Percentiles rank a stretch among this genome's conserved stretches.
These are phyloP conservation scores for Lasioglossum calceatum DNA, from an alignment of 2,888 invertebrate genomes.

Conservation along the genomic window DNA sequence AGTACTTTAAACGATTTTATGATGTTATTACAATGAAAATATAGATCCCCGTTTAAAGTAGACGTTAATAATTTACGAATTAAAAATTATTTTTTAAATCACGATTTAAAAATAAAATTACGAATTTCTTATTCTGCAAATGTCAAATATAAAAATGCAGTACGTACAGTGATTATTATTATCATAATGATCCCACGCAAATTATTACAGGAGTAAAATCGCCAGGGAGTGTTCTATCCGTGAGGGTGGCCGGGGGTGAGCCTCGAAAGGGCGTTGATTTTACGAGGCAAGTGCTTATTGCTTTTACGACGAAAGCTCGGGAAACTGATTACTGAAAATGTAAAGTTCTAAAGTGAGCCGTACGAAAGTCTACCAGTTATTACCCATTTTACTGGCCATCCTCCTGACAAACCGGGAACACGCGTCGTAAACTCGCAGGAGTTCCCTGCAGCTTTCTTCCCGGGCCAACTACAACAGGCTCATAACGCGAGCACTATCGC, in stretches of 20 bases:
- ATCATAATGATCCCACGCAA: background rate
- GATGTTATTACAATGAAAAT: too few species aligned
- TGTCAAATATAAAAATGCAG: too few species aligned
- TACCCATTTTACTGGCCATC: conserved; percentile 62
- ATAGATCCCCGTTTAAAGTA: too few species aligned
- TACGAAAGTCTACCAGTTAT: conserved; percentile 66
- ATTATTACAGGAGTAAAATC: background rate
- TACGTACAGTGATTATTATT: background rate
- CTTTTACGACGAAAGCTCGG: conserved; percentile 3
- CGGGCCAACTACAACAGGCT: background rate
- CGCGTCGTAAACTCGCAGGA: conserved; percentile 64
- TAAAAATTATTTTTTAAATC: too few species aligned
- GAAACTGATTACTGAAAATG: conserved; percentile 16
- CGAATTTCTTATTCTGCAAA: too few species aligned
- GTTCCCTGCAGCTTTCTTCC: conserved; percentile 40
- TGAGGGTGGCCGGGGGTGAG: too few species aligned
- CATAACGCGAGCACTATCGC: background rate
- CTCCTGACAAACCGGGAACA: conserved; percentile 43
- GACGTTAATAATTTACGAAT: too few species aligned
- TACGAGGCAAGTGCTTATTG: background rate
- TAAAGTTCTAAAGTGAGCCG: conserved; percentile 13
- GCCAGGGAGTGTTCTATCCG: background rate
- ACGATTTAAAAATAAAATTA: too few species aligned
- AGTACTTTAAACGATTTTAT: too few species aligned
- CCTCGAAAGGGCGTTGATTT: background rate